These are phyloP conservation scores for Brachionus rotundiformis DNA, from an alignment of 1,140 invertebrate genomes.

Conservation along the genomic window DNA sequence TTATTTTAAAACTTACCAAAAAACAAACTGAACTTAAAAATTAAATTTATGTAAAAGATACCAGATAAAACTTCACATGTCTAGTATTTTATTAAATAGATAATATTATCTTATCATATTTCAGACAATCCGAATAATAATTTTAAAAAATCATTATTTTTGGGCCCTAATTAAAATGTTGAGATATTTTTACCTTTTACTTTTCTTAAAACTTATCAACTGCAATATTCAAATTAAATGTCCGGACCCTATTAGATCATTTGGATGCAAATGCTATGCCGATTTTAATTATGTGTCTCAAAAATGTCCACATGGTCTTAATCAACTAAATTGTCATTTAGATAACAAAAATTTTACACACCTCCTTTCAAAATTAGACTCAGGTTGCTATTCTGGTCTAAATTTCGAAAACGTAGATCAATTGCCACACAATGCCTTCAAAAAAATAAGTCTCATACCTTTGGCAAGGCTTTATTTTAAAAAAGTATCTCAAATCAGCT, in stretches of 20 bases:
- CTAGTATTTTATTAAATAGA: background rate
- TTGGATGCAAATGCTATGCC: background rate
- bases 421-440: background rate
- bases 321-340: background rate
- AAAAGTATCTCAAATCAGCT: background rate
- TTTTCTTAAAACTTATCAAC: background rate
- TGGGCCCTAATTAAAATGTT: background rate
- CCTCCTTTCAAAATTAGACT: background rate
- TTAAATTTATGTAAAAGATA: no score
- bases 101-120: background rate
- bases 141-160: background rate
- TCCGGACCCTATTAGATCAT: background rate
- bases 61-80: background rate
- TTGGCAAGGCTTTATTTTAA: background rate
- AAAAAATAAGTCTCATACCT: background rate
- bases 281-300: slow-evolving; percentile 22
- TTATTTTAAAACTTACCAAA: no score
- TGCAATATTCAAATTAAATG: background rate
- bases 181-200: background rate
- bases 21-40: background rate
- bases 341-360: background rate
- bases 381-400: background rate
- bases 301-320: background rate
- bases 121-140: background rate
- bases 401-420: background rate